A percentile compares a stretch with the other conserved stretches of the same genome.
Conservation (phyloP, 2,888 invertebrate genomes). For the Formica aserva region DNA sequence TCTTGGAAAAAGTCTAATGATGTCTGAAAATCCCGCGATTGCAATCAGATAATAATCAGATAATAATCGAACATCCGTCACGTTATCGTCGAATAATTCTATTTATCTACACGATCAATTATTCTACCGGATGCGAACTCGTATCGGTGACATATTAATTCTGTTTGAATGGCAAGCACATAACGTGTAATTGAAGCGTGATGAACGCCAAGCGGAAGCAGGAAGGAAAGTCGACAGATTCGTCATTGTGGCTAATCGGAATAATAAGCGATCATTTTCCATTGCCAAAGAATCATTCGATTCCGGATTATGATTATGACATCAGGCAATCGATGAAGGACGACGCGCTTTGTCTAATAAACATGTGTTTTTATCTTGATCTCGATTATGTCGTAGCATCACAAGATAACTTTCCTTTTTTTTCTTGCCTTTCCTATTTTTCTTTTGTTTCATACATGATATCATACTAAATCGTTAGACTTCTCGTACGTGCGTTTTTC, state of each 20-base stretch:
- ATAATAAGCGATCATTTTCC: constrained; percentile 61
- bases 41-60: not conserved
- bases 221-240: constrained; percentile 68
- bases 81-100: constrained; percentile 11
- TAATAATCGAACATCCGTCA: constrained; percentile 2
- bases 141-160: constrained; percentile 30
- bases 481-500: not conserved
- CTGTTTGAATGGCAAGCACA: not conserved
- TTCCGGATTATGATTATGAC: constrained; percentile 10
- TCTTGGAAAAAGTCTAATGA: not conserved
- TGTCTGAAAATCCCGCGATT: not conserved
- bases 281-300: constrained; percentile 24
- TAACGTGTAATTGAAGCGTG: constrained; percentile 33
- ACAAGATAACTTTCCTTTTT: not conserved
- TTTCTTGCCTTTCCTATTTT: not conserved
- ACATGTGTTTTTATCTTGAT: not conserved
- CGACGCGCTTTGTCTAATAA: not conserved
- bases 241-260: constrained; percentile 64
- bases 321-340: not conserved
- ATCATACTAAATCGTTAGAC: not conserved
- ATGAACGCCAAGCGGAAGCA: constrained; percentile 61
- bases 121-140: not conserved
- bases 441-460: not conserved
- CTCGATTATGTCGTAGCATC: constrained; percentile 1
- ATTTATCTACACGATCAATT: constrained; percentile 5